Conservation (phyloP, 2,888 invertebrate species). For the Boloria selene region DNA sequence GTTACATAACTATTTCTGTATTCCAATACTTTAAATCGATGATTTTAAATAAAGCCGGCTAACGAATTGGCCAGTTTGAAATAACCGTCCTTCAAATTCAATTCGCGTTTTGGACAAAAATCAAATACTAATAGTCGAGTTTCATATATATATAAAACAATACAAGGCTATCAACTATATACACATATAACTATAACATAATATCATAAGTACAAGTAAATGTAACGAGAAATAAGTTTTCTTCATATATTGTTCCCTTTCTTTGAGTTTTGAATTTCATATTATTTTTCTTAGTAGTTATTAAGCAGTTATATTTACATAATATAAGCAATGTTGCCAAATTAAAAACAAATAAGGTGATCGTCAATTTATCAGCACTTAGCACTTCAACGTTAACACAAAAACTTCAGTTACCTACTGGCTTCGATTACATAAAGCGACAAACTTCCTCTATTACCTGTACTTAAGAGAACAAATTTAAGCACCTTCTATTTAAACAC, state of each 20-base stretch:
- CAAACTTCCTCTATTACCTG: slow-evolving; percentile 68
- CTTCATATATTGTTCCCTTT: too few relatives aligned
- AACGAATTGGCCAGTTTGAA: not conserved
- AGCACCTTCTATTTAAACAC: slow-evolving; percentile 57
- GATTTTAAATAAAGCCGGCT: slow-evolving; percentile 28
- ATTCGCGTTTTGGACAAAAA: slow-evolving; percentile 11
- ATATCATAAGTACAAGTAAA: too few relatives aligned
- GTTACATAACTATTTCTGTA: slow-evolving; percentile 49
- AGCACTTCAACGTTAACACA: slow-evolving; percentile 66
- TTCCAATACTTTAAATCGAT: slow-evolving; percentile 37
- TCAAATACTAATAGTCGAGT: not conserved
- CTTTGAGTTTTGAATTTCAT: too few relatives aligned
- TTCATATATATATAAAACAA: not conserved
- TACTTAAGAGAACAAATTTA: slow-evolving; percentile 69
- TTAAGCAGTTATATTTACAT: too few relatives aligned
- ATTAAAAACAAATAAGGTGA: not conserved
- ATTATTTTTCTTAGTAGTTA: too few relatives aligned
- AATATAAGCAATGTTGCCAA: too few relatives aligned
- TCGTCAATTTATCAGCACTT: slow-evolving; percentile 59
- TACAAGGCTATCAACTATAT: too few relatives aligned
- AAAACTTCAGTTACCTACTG: slow-evolving; percentile 64
- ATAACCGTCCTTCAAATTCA: slow-evolving; percentile 25
- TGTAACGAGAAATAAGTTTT: too few relatives aligned
- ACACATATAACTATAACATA: too few relatives aligned
- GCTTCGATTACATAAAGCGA: slow-evolving; percentile 68